Base-by-base conservation (phyloP, 2,797 vertebrate species). In the Gadopsis bispinosus region DNA sequence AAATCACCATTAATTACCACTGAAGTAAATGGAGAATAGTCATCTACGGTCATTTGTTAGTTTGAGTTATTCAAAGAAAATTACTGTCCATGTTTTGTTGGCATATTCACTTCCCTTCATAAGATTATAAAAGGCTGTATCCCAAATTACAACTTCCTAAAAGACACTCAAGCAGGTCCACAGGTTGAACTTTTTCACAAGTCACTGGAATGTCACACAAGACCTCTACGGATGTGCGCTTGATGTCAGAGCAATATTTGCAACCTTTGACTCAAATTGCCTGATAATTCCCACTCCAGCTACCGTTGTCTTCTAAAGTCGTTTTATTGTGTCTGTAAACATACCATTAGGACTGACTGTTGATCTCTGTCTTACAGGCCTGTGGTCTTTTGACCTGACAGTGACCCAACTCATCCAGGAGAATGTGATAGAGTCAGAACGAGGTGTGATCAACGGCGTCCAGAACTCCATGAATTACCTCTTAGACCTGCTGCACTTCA, bases 401-500 rank as follows among this genome's bases (percentile, higher is more conserved):
- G 97, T 99, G 92, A 99, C 98, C 76, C 98, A 99, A 81, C 95
- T 99, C 86, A 96, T 99, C 89, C 98, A 99, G 92, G 98, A 99
- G 94, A 99, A 98, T 43, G 98, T 99, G 69, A 94, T 96, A 1
- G 98, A 99, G 85, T 97, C 97, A 0, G 98, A 99, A 95, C 96
- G 98, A 87, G 98, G 98, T 59, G 94, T 99, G 89, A 97, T 99
- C 93, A 99, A 98, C 0, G 98, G 98, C 20, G 98, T 99, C 90
- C 98, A 99, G 92, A 99, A 99, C 95, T 99, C 98, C 92, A 99
- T 99, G 98, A 99, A 99, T 92, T 99, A 99, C 85, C 97, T 99
- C 88, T 94, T 99, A 39, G 98, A 99, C 90, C 96, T 99, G 79
- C 93, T 99, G 93, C 98, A 99, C 94, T 99, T 99, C 95, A 97